A percentile compares a stretch with the other conserved stretches of the same genome.
Evolutionary conservation across 2,113 vertebrate species (phyloP).

Genomic region (Ceuthmochares aereus): DNA sequence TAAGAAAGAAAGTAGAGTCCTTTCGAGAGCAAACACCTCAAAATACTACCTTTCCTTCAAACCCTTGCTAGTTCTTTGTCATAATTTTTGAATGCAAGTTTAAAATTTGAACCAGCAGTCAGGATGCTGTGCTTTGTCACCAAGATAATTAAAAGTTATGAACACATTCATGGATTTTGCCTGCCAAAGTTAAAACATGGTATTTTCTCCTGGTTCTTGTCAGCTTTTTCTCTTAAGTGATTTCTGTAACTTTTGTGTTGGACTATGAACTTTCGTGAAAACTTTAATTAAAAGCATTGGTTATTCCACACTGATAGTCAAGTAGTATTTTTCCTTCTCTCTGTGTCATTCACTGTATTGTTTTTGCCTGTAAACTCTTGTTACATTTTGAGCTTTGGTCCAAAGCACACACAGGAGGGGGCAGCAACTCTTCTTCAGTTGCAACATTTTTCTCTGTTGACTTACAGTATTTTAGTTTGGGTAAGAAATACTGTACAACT

Average conservation of each 20-base stretch:
- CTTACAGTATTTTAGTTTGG: neutral
- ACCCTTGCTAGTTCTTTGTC: neutral
- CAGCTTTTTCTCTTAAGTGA: neutral
- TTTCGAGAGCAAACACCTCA: neutral
- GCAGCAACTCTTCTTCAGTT: neutral
- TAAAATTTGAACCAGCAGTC: neutral
- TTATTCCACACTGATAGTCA: neutral
- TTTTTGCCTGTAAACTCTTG: neutral
- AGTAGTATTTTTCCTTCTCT: neutral
- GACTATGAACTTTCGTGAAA: neutral
- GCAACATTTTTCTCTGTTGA: conserved; percentile 19
- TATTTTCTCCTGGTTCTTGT: neutral
- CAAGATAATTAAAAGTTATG: neutral
- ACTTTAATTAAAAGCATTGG: neutral
- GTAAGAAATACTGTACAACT: neutral
- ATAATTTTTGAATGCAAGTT: neutral
- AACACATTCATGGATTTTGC: neutral
- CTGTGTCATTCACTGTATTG: neutral
- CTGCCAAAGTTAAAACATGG: neutral
- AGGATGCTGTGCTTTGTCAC: neutral
- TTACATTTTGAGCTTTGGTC: neutral
- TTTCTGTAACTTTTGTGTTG: neutral
- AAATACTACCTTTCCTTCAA: neutral
- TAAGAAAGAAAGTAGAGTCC: neutral
- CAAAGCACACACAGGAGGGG: neutral